These are phyloP conservation scores for Oryzias javanicus DNA, from an alignment of 2,113 vertebrate species.

Conservation along the genomic window DNA sequence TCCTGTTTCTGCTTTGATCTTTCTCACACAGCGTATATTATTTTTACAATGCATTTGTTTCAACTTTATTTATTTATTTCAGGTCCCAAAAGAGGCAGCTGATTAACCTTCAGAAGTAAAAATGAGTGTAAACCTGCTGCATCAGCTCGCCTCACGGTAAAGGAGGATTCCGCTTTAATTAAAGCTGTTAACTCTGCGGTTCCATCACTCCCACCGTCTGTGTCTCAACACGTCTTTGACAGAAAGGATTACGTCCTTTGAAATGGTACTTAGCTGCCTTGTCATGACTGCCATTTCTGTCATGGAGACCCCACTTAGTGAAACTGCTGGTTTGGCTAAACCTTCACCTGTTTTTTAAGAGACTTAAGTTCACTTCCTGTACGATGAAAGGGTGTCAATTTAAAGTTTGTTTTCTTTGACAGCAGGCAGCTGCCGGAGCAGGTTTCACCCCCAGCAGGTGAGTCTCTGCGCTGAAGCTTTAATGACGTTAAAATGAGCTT, in stretches of 20 bases:
- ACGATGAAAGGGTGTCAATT: not conserved
- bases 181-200: not conserved
- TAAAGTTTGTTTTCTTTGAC: not conserved
- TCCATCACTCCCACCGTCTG: not conserved
- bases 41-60: too few relatives aligned
- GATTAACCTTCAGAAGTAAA: too few relatives aligned
- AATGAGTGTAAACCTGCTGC: slow-evolving; percentile 6
- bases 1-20: too few relatives aligned
- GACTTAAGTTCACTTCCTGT: not conserved
- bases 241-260: not conserved
- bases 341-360: too few relatives aligned
- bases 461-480: not conserved
- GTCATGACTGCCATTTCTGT: not conserved
- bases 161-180: slow-evolving; percentile 1
- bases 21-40: too few relatives aligned
- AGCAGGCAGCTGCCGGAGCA: not conserved
- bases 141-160: slow-evolving; percentile 5
- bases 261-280: not conserved
- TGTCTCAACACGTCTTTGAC: slow-evolving; percentile 6
- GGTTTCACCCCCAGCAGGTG: not conserved
- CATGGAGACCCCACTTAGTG: not conserved
- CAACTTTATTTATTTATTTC: too few relatives aligned
- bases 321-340: not conserved
- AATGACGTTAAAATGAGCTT: not conserved
- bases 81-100: too few relatives aligned